Base-by-base conservation (phyloP, 2,797 vertebrate species). In the Microctenopoma stevenorrisi region DNA sequence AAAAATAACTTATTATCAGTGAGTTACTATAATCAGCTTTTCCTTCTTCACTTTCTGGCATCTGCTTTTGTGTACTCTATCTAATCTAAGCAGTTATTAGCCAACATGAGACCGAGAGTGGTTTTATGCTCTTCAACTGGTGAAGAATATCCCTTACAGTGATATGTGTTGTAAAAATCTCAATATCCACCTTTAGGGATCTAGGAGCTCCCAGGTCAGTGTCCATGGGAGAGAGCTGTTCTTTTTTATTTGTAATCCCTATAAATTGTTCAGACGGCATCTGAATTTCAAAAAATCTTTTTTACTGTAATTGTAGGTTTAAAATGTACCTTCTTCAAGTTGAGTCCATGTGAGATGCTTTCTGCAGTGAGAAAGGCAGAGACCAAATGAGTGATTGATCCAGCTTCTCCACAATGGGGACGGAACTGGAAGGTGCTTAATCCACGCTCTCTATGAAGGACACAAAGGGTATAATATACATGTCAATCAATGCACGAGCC, bases 301-400 rank as follows among this genome's bases (percentile, higher is more conserved):
- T 8, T 60, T 28, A 15, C 12, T 42, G 4, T n/a, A 38, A 40
- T 22, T 43, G 16, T 4, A 15, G 13, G 0, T 13, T 8, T 2
- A 40, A 26, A 50, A 53, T 47, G 18, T 91, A 98, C 97, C 96
- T 98, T 97, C 87, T 98, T 99, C 57, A 99, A 87, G 85, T 98
- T 98, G 78, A 99, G 92, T 74, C 98, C 97, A 0, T 99, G 97
- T 49, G 98, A 98, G 90, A 99, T 99, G 89, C 98, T 99, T 91
- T 99, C 97, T 0, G 96, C 94, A 11, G 96, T 96, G 61, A 99
- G 93, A 83, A 99, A 99, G 76, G 97, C 96, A 5, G 97, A 98
- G 38, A 97, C 97, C 78, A 99, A 90, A 83, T 99, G 97, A 38
- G 98, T 98, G 90, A 99, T 95, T 64, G 97, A 99, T 38, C 98